Conservation (phyloP, 2,888 invertebrate genomes). For the Rhynchonema sp. region DNA sequence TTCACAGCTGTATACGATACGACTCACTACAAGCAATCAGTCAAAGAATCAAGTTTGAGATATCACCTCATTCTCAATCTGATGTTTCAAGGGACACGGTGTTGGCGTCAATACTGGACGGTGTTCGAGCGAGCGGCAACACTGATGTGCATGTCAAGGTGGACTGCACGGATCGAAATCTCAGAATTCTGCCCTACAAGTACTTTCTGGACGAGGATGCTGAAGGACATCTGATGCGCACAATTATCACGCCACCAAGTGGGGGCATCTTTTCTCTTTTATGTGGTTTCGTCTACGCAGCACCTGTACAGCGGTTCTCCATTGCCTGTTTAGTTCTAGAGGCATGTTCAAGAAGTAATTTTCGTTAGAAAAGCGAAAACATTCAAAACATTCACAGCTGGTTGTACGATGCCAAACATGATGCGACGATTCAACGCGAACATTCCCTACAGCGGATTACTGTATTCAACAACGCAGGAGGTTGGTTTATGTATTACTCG, state of each 20-base stretch:
- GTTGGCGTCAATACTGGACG: constrained; percentile 80
- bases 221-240: constrained; percentile 70
- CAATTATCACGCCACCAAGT: constrained; percentile 29
- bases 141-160: constrained; percentile 78
- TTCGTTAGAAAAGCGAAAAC: no score
- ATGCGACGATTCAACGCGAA: constrained; percentile 89
- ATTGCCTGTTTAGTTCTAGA: no score
- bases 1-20: no score
- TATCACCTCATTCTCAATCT: no score
- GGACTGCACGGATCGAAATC: constrained; percentile 59
- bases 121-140: constrained; percentile 87
- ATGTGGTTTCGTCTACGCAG: no score
- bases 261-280: constrained; percentile 3
- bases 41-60: no score
- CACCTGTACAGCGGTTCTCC: no score
- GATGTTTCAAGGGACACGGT: constrained; percentile 83
- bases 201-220: constrained; percentile 77
- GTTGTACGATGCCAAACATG: constrained; percentile 52
- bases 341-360: no score
- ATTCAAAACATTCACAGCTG: no score
- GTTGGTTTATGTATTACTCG: constrained; percentile 37
- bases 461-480: constrained; percentile 86
- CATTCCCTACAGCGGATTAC: constrained; percentile 84
- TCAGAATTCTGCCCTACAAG: constrained; percentile 64
- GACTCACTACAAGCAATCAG: no score